Conservation (phyloP, 2,113 vertebrate genomes). For the Thymallus thymallus region DNA sequence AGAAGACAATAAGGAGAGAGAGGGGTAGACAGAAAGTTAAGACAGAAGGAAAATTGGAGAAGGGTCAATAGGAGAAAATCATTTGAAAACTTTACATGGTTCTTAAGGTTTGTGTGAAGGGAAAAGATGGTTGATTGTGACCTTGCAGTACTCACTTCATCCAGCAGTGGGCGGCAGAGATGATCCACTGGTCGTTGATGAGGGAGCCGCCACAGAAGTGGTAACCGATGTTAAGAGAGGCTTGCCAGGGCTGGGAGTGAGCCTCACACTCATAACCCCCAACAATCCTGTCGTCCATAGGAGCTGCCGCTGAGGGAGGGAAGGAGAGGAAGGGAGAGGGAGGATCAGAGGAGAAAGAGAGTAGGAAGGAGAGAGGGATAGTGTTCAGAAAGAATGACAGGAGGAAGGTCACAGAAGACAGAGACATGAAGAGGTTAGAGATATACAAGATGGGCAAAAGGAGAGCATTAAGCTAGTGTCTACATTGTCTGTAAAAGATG, state of each 20-base stretch:
- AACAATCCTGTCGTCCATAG: conserved; percentile 67
- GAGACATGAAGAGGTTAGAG: not conserved
- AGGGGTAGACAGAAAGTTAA: not conserved
- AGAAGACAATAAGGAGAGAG: not conserved
- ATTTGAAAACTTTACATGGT: not conserved
- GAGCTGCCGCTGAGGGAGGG: conserved; percentile 57
- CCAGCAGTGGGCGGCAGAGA: conserved; percentile 77
- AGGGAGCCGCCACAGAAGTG: conserved; percentile 71
- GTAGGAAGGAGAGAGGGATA: not conserved
- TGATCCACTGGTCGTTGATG: conserved; percentile 70
- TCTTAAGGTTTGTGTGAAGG: not conserved
- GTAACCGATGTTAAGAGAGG: conserved; percentile 68
- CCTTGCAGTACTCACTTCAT: conserved; percentile 56
- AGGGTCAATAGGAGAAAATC: not conserved
- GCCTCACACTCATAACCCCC: conserved; percentile 61
- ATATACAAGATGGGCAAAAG: not conserved
- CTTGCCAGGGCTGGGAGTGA: conserved; percentile 66
- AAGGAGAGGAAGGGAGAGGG: not conserved
- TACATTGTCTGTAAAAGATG: not conserved
- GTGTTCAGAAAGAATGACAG: not conserved
- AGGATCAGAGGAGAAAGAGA: not conserved
- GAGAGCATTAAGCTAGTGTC: not conserved
- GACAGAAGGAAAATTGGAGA: not conserved
- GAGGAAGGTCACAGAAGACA: not conserved
- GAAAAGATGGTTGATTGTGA: not conserved